Evolutionary conservation across 2,113 vertebrate genomes (phyloP).

Genomic region (Nipponia nippon): DNA sequence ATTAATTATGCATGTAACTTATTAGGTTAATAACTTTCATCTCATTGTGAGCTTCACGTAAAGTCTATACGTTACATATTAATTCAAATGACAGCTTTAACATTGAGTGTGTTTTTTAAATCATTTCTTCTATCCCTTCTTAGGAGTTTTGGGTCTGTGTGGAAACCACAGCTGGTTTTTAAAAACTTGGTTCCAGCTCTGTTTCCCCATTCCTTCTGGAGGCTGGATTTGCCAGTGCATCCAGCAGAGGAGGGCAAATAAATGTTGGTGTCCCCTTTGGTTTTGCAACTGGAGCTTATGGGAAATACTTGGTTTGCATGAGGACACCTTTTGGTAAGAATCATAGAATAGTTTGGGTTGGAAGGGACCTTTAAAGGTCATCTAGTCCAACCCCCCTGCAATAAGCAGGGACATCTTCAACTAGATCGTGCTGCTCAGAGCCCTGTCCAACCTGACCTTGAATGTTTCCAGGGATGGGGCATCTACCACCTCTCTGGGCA

Average conservation of each 20-base stretch:
- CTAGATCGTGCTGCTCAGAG: background rate
- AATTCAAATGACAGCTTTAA: slow-evolving; percentile 23
- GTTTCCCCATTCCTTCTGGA: background rate
- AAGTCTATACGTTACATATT: background rate
- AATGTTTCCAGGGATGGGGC: background rate
- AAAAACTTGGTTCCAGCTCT: background rate
- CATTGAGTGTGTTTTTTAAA: background rate
- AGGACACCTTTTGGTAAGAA: background rate
- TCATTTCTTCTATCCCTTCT: background rate
- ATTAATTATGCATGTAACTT: slow-evolving; percentile 60
- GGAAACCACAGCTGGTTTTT: background rate
- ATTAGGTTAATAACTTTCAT: slow-evolving; percentile 31
- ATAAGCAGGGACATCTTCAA: background rate
- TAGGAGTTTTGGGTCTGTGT: background rate
- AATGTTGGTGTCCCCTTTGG: background rate
- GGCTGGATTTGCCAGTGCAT: background rate
- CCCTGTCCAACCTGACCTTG: background rate
- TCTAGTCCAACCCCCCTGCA: background rate
- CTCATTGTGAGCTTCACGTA: background rate
- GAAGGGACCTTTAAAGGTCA: background rate
- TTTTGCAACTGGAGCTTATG: background rate
- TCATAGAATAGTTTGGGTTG: background rate
- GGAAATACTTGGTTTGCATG: background rate
- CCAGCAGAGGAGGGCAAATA: background rate
- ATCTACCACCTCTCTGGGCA: background rate